Conservation (phyloP, 2,888 invertebrate species). For the Cremastinae sp. region DNA sequence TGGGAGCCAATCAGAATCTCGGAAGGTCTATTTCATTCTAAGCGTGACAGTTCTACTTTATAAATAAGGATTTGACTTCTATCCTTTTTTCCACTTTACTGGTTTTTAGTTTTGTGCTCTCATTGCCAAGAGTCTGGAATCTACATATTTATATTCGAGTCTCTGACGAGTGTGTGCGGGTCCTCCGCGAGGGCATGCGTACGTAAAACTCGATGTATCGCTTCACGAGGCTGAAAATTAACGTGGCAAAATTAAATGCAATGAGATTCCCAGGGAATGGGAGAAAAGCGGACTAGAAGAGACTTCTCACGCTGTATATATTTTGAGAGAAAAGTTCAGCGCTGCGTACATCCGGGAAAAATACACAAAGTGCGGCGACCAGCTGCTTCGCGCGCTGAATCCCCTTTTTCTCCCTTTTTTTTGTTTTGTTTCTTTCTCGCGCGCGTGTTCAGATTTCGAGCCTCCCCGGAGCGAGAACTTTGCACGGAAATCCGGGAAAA, state of each 20-base stretch:
- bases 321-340: constrained; percentile 6
- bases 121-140: not conserved
- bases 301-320: not conserved
- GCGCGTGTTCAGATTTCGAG: constrained; percentile 12
- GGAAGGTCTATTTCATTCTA: too few species aligned
- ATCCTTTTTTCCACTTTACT: too few species aligned
- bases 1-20: too few species aligned
- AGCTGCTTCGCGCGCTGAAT: constrained; percentile 1
- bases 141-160: constrained; percentile 12
- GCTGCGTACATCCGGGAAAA: constrained; percentile 34
- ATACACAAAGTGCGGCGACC: constrained; percentile 32
- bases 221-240: constrained; percentile 54
- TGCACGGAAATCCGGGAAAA: constrained; percentile 54
- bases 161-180: constrained; percentile 1
- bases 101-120: too few species aligned
- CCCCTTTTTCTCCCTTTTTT: constrained; percentile 30
- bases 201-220: constrained; percentile 25
- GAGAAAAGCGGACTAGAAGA: not conserved
- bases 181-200: constrained; percentile 7
- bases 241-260: constrained; percentile 63
- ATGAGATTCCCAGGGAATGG: constrained; percentile 28
- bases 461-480: constrained; percentile 9
- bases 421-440: constrained; percentile 10
- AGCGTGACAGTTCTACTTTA: too few species aligned
- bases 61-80: too few species aligned